Conservation (phyloP, 2,797 vertebrate genomes). For the Serranus cabrilla region DNA sequence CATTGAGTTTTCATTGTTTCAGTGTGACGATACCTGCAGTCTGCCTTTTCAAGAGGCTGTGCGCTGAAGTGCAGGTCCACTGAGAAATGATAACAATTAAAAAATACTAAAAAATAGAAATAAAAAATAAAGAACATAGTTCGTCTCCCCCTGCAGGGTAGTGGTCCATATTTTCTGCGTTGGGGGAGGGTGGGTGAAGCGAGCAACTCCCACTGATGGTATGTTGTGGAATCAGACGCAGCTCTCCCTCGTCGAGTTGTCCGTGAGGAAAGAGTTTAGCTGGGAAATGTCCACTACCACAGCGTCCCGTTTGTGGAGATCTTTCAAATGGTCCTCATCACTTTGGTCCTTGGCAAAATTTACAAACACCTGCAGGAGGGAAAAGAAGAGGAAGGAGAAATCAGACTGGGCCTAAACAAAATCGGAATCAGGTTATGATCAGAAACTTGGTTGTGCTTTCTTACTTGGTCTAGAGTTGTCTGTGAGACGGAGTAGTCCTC, state of each 20-base stretch:
- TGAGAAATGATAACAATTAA: constrained; percentile 77
- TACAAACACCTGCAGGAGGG: constrained; percentile 92
- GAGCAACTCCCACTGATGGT: constrained; percentile 43
- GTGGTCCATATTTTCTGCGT: constrained; percentile 60
- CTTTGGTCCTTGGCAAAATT: constrained; percentile 99
- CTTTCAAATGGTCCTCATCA: constrained; percentile 97
- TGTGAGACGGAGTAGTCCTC: constrained; percentile 99
- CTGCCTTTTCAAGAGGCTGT: constrained; percentile 73
- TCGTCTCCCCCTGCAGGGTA: constrained; percentile 36
- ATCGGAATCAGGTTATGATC: background rate
- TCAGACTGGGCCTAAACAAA: constrained; percentile 6
- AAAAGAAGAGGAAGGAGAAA: constrained; percentile 1
- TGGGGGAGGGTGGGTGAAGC: constrained; percentile 33
- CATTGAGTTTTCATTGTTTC: constrained; percentile 94
- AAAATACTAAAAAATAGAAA: constrained; percentile 77
- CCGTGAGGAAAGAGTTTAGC: constrained; percentile 91
- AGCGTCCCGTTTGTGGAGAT: constrained; percentile 94
- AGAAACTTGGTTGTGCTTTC: background rate
- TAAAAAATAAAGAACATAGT: constrained; percentile 55
- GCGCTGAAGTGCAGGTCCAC: constrained; percentile 76
- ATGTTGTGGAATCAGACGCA: constrained; percentile 88
- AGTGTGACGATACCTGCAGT: constrained; percentile 86
- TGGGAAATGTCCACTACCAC: constrained; percentile 91
- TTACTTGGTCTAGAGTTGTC: constrained; percentile 98
- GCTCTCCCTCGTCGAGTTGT: constrained; percentile 94